Evolutionary conservation across 1,140 invertebrate species (phyloP).

Genomic region (Philotrypesis tridentata): DNA sequence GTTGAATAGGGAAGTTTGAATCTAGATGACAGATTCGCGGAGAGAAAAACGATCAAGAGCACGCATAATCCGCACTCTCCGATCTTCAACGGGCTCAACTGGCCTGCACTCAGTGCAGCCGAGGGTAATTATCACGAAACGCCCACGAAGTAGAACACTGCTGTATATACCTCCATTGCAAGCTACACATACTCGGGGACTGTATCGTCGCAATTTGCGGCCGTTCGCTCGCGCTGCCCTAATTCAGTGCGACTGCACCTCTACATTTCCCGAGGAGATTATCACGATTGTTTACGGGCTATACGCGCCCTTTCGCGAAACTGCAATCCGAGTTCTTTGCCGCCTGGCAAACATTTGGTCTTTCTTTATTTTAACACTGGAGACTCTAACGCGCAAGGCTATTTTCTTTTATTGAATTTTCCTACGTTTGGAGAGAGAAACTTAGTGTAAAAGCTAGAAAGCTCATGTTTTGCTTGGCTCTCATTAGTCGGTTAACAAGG

Average conservation of each 20-base stretch:
- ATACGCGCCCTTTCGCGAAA: background rate
- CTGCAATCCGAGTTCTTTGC: background rate
- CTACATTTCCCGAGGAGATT: background rate
- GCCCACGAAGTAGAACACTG: background rate
- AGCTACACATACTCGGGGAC: background rate
- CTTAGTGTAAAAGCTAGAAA: no score
- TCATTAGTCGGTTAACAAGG: no score
- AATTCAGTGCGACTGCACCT: background rate
- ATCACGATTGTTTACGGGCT: background rate
- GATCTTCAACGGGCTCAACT: background rate
- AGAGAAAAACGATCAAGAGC: background rate
- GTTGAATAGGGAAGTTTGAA: no score
- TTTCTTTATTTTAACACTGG: no score
- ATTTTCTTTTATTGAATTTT: no score
- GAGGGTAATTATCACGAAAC: background rate
- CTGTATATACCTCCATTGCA: background rate
- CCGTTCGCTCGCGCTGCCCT: background rate
- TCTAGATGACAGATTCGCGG: no score
- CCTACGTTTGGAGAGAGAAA: no score
- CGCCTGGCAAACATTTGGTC: background rate
- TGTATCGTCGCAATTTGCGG: conserved; percentile 10
- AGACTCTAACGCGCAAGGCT: no score
- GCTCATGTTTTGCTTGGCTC: no score
- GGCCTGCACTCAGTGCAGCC: background rate
- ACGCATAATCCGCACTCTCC: background rate